Evolutionary conservation across 2,113 vertebrate genomes (phyloP), one percentile per base, ranked within the genome.

Genomic region (Cairina moschata): DNA sequence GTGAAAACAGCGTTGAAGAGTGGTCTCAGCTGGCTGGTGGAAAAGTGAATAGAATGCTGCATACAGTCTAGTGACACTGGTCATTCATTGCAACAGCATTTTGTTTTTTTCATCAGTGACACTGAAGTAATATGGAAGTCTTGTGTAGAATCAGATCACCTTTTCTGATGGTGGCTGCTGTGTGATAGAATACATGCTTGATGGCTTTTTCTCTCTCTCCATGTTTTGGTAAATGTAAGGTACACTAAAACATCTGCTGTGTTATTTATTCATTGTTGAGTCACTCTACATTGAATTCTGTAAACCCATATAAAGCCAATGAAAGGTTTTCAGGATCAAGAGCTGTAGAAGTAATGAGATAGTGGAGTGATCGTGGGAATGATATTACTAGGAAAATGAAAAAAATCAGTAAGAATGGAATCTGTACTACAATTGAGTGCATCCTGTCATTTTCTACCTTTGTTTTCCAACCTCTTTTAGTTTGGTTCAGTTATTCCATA

Each of bases 131-230:
- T 32, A 9, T 2, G 28, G 18, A 83, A n/a, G 11, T 44, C 65
- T 38, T 0, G 0, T 1, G 1, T 12, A 15, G 12, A 22, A 0
- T 32, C n/a, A 32, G 9, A 31, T 34, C 14, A 20, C 42, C 14
- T 56, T 31, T 69, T 71, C 11, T 50, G 31, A 28, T 18, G 55
- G 31, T 63, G 55, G 18, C n/a, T 46, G 3, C 52, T 46, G 11
- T 1, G 0, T 20, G 29, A 44, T 12, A 40, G 40, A 40, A 40
- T 12, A 40, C 40, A 40, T 40, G 40, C 40, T 40, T 40, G 40
- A 40, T 40, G 40, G 40, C 40, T 40, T 40, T 40, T 13, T 40
- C 40, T 40, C 40, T 40, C 40, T 44, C 22, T 25, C 3, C 11
- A 3, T 1, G 5, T 22, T 13, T 18, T 38, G 22, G 13, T 38